phyloP scores from a whole-genome alignment of 1,140 invertebrate genomes.

The Bombyx mandarina region DNA sequence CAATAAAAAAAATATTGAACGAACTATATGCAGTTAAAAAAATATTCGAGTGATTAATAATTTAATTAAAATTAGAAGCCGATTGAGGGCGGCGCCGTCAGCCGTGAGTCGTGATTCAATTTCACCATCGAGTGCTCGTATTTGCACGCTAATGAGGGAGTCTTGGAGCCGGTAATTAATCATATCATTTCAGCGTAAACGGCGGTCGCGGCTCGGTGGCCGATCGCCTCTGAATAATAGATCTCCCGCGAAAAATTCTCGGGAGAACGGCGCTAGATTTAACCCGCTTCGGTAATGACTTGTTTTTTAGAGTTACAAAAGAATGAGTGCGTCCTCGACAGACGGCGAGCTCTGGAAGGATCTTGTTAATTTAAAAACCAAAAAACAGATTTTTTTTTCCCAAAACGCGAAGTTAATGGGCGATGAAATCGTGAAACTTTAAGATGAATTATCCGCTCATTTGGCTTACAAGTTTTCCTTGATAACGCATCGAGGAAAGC shows the following conservation, averaged over 20 bases:
- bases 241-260: constrained; percentile 57
- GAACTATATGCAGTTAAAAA: not conserved
- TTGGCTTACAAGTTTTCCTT: constrained; percentile 13
- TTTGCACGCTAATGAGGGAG: constrained; percentile 65
- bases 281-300: constrained; percentile 65
- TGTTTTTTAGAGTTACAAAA: constrained; percentile 68
- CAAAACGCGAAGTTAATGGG: constrained; percentile 39
- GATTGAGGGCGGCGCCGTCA: constrained; percentile 38
- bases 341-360: constrained; percentile 34
- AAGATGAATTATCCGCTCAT: constrained; percentile 21
- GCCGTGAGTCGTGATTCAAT: constrained; percentile 53
- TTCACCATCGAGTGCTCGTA: constrained; percentile 61
- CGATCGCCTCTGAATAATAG: constrained; percentile 61
- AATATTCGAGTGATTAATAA: constrained; percentile 35
- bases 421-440: constrained; percentile 17
- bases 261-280: constrained; percentile 58
- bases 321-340: constrained; percentile 62
- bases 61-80: constrained; percentile 56
- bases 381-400: constrained; percentile 4
- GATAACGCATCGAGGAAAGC: not conserved
- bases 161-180: constrained; percentile 59
- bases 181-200: constrained; percentile 66
- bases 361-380: constrained; percentile 52
- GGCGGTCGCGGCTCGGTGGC: constrained; percentile 40
- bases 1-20: not conserved